Evolutionary conservation across 2,113 vertebrate species (phyloP).

Genomic region (Rissa tridactyla): DNA sequence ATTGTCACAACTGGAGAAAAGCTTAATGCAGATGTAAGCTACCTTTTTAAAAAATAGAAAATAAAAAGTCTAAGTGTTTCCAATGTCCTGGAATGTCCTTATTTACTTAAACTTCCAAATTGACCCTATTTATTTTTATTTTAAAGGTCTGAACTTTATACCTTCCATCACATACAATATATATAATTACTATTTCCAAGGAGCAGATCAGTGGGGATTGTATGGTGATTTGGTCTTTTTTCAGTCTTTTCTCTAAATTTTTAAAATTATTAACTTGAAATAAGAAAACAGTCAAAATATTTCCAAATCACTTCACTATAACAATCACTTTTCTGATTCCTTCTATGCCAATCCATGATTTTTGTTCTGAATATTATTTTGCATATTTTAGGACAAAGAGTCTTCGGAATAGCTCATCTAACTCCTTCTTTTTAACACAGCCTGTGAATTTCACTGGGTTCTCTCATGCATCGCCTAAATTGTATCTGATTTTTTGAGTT

Average conservation of each 20-base stretch:
- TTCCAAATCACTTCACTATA: neutral
- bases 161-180: neutral
- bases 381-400: neutral
- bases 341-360: neutral
- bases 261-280: neutral
- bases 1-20: neutral
- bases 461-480: fast-evolving
- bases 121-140: neutral
- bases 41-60: neutral
- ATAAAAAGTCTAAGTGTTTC: neutral
- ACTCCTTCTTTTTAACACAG: neutral
- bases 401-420: neutral
- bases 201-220: neutral
- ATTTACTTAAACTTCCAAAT: neutral
- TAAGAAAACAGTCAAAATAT: neutral
- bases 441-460: neutral
- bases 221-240: neutral
- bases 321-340: neutral
- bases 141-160: neutral
- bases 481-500: neutral
- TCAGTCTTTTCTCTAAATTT: neutral
- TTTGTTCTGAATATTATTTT: neutral
- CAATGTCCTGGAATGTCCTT: neutral
- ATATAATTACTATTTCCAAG: neutral
- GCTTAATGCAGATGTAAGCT: neutral